Evolutionary conservation across 2,888 invertebrate genomes (phyloP), one percentile per base, ranked within the genome.

Genomic region (Eupsilia transversa): DNA sequence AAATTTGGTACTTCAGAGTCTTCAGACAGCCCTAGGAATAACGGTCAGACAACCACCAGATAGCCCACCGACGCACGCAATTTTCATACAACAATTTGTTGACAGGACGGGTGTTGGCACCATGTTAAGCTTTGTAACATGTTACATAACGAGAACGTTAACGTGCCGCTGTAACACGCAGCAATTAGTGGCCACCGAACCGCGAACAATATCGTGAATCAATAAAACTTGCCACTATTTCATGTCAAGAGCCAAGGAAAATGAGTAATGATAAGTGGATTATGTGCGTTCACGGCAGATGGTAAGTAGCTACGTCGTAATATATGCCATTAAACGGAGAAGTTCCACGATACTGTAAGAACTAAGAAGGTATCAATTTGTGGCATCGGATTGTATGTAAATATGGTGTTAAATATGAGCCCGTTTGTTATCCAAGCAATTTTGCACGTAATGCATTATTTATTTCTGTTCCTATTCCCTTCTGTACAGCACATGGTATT

Each of bases 171-270:
- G 75, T 85, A 85, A 86, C 87, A 83, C 72, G 77, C 79, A 78
- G 77, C 83, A 80, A 90, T 87, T 85, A 86, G 75, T 73, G 79
- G 46, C 74, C 84, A 79, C 77, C 77, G 81, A 75, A 85, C 72
- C 80, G 80, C 71, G 78, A 87, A 85, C 78, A 87, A 83, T 84
- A 86, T 86, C 87, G 85, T 87, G 87, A 90, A 90, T 89, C 89
- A 86, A 80, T 84, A 86, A 87, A 86, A 82, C 85, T 84, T 80
- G 86, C 83, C 85, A 86, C 86, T 88, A 85, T 84, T 86, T 89
- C 90, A 84, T 84, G 77, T 83, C 82, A 85, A 81, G 76, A 74
- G 64, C 74, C 71, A 77, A 83, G 76, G 75, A 80, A 80, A 79
- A 84, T 69, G 63, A 68, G 61, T 76, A 72, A 74, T 76, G 61